Evolutionary conservation across 2,113 vertebrate genomes (phyloP), one percentile per base, ranked within the genome.

Genomic region (Zosterops hypoxanthus): DNA sequence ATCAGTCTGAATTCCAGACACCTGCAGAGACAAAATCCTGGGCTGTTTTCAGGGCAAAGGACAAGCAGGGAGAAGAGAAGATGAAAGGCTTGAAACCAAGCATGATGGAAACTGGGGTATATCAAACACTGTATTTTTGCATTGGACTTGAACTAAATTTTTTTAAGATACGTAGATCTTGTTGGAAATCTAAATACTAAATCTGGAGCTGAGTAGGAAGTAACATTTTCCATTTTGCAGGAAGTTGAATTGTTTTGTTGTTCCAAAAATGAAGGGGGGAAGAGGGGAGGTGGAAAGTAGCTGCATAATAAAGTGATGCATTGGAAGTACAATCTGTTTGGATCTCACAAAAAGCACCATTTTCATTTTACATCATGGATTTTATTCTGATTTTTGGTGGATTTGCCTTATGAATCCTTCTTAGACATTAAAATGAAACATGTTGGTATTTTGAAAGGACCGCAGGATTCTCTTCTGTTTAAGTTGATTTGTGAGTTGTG

Each of bases 181-280:
- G 89, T 68, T 87, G 83, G 65, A 72, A 92, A 79, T 95, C 55
- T 42, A 78, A 87, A 84, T 87, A 75, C 94, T 95, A 96, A 95
- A 95, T 95, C 61, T 95, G 91, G 87, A 95, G 70, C 86, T 95
- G 94, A 95, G 94, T 92, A 91, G 87, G 91, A 92, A 95, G 94
- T 63, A 86, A 84, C 65, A 95, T 77, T 77, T 93, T 88, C 78
- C 68, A 13, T 90, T 94, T 83, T 90, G 52, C 90, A 90, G 92
- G 94, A 92, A 95, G 84, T 90, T 81, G 88, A 80, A 95, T 92
- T 96, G 89, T 94, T 95, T 88, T 92, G 86, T 94, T 95, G 81
- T 90, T 83, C 86, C 86, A 84, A 82, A 93, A 88, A 46, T 65
- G 77, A 84, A 76, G 50, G 23, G 20, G 18, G 82, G 47, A 86